Conservation (phyloP, 1,140 invertebrate species). For the Papilio xuthus region DNA sequence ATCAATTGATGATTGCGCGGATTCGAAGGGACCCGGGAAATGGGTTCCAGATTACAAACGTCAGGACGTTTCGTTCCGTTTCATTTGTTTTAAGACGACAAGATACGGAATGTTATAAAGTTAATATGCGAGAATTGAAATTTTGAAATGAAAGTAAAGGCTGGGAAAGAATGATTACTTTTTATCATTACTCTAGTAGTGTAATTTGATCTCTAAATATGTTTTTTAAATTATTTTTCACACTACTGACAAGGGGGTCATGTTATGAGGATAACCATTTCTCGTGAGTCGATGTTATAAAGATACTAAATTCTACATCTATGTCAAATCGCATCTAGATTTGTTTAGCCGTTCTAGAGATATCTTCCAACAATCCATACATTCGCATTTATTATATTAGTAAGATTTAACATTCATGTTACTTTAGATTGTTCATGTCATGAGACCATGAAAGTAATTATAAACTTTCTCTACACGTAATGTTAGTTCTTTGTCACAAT, state of each 20-base stretch:
- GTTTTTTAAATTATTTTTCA: no score
- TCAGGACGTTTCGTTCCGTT: not conserved
- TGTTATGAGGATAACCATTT: no score
- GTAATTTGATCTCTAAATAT: no score
- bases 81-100: not conserved
- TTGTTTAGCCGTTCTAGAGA: no score
- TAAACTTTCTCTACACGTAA: not conserved
- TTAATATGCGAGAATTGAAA: not conserved
- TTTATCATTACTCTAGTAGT: no score
- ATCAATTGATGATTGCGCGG: slow-evolving; percentile 22
- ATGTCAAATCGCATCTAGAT: no score
- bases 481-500: not conserved
- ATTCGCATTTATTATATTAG: no score
- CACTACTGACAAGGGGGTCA: no score
- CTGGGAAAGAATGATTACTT: no score
- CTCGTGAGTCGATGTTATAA: not conserved
- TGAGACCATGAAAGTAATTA: not conserved
- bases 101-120: not conserved
- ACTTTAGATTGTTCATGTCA: not conserved
- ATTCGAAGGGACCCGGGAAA: not conserved
- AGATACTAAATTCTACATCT: no score
- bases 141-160: not conserved
- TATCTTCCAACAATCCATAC: no score
- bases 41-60: not conserved
- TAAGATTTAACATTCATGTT: not conserved